These are phyloP conservation scores for Drosophila testacea DNA, from an alignment of 2,888 invertebrate genomes.

Conservation along the genomic window DNA sequence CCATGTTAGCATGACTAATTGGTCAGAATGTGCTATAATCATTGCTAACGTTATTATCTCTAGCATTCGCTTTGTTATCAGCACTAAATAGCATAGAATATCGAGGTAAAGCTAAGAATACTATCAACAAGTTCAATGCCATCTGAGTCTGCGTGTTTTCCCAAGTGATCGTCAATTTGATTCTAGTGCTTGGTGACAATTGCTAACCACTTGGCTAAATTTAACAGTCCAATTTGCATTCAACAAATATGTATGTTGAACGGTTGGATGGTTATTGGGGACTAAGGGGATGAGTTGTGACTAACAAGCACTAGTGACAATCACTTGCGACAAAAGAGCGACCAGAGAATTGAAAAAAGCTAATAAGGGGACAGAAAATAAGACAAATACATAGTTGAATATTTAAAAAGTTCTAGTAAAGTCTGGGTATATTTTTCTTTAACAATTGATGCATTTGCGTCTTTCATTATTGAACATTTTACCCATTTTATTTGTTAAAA, in stretches of 20 bases:
- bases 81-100: conserved; percentile 8
- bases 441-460: too few relatives aligned
- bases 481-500: too few relatives aligned
- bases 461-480: too few relatives aligned
- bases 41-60: conserved; percentile 64
- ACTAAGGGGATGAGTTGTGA: conserved; percentile 20
- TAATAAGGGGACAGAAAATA: too few relatives aligned
- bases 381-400: too few relatives aligned
- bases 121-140: conserved; percentile 60
- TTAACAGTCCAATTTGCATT: conserved; percentile 30
- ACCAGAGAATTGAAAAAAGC: too few relatives aligned
- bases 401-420: too few relatives aligned
- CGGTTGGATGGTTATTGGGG: neutral
- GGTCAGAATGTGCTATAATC: conserved; percentile 28
- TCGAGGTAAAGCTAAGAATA: neutral
- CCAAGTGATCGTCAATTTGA: conserved; percentile 23
- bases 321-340: too few relatives aligned
- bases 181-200: conserved; percentile 33
- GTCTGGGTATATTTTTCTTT: too few relatives aligned
- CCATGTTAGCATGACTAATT: conserved; percentile 65
- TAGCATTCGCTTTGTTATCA: conserved; percentile 51
- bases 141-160: conserved; percentile 7
- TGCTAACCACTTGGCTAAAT: conserved; percentile 39
- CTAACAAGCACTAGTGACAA: conserved; percentile 20
- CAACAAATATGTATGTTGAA: conserved; percentile 1